Percentiles rank a stretch among this genome's conserved stretches.
Evolutionary conservation across 2,113 vertebrate genomes (phyloP).

Genomic region (Thymallus thymallus): DNA sequence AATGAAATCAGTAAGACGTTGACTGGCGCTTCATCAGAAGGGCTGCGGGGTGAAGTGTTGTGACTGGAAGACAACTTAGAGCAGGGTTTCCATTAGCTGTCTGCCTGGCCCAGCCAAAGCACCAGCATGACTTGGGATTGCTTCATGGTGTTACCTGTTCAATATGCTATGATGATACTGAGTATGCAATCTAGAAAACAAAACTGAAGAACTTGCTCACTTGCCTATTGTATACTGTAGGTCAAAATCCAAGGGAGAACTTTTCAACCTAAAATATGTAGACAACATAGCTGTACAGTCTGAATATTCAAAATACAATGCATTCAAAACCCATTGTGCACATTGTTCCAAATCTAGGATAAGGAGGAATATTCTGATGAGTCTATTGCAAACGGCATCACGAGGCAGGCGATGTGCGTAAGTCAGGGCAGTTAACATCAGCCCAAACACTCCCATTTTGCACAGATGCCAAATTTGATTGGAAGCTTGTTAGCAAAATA

Average conservation of each 20-base stretch:
- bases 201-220: not conserved
- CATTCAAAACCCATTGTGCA: not conserved
- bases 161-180: not conserved
- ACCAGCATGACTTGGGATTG: not conserved
- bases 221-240: not conserved
- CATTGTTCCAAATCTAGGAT: slow-evolving; percentile 35
- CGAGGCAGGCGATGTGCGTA: slow-evolving; percentile 2
- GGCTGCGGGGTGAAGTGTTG: not conserved
- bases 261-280: not conserved
- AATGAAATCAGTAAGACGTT: not conserved
- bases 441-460: slow-evolving; percentile 17
- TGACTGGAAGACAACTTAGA: not conserved
- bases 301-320: not conserved
- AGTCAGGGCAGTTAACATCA: slow-evolving; percentile 1
- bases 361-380: slow-evolving; percentile 13
- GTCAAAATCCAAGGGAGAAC: not conserved
- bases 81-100: not conserved
- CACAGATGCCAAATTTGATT: slow-evolving; percentile 36
- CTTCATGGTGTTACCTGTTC: not conserved
- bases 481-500: slow-evolving; percentile 33
- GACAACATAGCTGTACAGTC: not conserved
- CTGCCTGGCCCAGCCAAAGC: not conserved
- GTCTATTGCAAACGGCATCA: not conserved
- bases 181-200: not conserved
- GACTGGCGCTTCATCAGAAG: not conserved